These are phyloP conservation scores for Prietella phreatophila DNA, from an alignment of 2,113 vertebrate genomes.

Conservation along the genomic window DNA sequence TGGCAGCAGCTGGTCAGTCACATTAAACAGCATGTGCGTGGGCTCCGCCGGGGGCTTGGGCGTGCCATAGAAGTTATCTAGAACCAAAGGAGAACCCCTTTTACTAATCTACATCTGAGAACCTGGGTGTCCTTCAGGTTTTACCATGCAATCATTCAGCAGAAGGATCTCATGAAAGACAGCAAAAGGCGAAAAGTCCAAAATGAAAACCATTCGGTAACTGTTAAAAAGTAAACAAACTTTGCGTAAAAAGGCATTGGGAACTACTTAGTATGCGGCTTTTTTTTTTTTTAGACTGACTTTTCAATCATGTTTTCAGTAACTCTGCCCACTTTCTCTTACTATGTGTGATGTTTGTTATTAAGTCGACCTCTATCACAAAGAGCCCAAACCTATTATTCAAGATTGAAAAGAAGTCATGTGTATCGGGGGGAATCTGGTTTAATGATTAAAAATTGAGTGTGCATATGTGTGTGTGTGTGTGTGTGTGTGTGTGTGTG, in stretches of 20 bases:
- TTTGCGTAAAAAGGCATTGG: neutral
- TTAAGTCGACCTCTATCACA: slow-evolving; percentile 36
- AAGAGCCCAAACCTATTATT: slow-evolving; percentile 38
- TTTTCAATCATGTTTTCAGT: slow-evolving; percentile 41
- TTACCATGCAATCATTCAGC: neutral
- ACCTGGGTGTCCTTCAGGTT: neutral
- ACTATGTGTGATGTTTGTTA: slow-evolving; percentile 34
- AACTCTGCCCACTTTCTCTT: neutral
- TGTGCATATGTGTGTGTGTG: slow-evolving; percentile 31
- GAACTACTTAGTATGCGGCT: slow-evolving; percentile 9
- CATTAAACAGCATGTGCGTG: slow-evolving; percentile 93
- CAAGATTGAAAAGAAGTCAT: slow-evolving; percentile 54
- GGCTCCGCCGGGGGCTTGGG: slow-evolving; percentile 97
- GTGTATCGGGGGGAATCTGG: slow-evolving; percentile 49
- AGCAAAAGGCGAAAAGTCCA: neutral
- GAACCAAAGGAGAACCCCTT: neutral
- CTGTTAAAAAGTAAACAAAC: neutral
- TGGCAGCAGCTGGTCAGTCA: slow-evolving; percentile 95
- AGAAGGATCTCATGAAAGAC: neutral
- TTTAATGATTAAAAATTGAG: slow-evolving; percentile 55
- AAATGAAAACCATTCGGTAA: neutral
- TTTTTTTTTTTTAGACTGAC: slow-evolving; percentile 4
- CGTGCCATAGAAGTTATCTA: slow-evolving; percentile 99
- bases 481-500: slow-evolving; percentile 30
- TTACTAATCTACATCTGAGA: neutral